Evolutionary conservation across 2,888 invertebrate species (phyloP), one percentile per base, ranked within the genome.

Genomic region (Scaptomyza caliginosa): DNA sequence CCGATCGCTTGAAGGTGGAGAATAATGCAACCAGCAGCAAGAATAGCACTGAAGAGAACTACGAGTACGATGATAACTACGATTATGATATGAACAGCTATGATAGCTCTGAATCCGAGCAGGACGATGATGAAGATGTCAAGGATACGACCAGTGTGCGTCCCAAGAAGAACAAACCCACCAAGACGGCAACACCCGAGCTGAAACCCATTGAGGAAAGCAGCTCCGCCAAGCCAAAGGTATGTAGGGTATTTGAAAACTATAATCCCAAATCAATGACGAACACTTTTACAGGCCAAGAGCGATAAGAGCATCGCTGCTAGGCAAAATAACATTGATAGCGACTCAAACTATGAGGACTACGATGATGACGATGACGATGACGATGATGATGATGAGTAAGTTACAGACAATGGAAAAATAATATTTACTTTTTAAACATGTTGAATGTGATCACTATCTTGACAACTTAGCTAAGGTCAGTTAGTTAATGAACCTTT

Each of bases 11-110:
- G 0, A 77, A 74, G 57, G 32, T 34, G 17, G 62, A 71, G 7
- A 88, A 87, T 42, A 88, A 87, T 40, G 34, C 56, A 17, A 77
- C 65, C 13, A 67, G 70, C 52, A 74, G 50, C 34, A 83, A 83
- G 57, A 74, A 67, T 28, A 84, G 50, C 23, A 67, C 55, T 51
- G 77, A 74, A 16, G 78, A 88, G 8, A 78, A 77, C 23, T 78
- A 87, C 48, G 86, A 80, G 24, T 86, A 90, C 48, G 87, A 89
- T 39, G 81, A 89, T 13, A 65, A 54, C 4, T 85, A 89, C 40
- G 76, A 88, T 39, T 85, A 90, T 43, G 81, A 90, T 50, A 67
- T 83, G 6, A 85, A 88, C 7, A 88, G 88, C 56, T 84, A 89
- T 30, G 80, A 78, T 19, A 63, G 57, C 10, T 45, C 45, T 5